These are phyloP conservation scores for Gallinago jamesoni DNA, from an alignment of 2,113 vertebrate species.

Conservation along the genomic window DNA sequence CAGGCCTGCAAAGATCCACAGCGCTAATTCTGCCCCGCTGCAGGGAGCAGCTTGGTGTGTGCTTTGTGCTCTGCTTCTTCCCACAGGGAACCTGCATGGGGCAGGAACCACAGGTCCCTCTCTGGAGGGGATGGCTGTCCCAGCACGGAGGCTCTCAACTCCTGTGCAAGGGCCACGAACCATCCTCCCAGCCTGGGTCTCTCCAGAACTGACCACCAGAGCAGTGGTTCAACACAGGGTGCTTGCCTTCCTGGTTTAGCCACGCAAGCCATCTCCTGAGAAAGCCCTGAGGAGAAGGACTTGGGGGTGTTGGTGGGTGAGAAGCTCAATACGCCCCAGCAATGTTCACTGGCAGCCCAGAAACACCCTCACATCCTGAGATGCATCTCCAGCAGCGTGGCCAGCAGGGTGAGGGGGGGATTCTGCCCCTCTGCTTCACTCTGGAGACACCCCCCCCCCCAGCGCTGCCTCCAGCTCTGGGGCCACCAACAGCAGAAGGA, in stretches of 20 bases:
- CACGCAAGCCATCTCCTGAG: background rate
- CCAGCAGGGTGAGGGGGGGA: no score
- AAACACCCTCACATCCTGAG: background rate
- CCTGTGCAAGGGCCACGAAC: fast-evolving
- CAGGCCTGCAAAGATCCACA: background rate
- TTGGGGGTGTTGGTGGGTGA: background rate
- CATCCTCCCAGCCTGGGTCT: background rate
- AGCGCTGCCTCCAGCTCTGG: background rate
- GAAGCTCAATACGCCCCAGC: background rate
- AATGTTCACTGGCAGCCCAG: background rate
- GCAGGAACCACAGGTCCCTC: background rate
- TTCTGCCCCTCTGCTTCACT: no score
- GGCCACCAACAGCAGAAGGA: background rate
- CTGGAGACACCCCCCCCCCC: background rate
- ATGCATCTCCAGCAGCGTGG: background rate
- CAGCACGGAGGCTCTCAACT: background rate
- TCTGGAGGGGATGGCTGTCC: background rate
- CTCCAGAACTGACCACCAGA: background rate
- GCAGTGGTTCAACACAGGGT: background rate
- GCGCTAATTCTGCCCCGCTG: background rate
- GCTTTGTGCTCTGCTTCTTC: background rate
- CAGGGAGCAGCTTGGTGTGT: background rate
- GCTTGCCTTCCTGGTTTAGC: background rate
- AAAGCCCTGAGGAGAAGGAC: background rate
- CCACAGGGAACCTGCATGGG: fast-evolving